Base-by-base conservation (phyloP, 2,113 vertebrate species). In the Alligator mississippiensis region DNA sequence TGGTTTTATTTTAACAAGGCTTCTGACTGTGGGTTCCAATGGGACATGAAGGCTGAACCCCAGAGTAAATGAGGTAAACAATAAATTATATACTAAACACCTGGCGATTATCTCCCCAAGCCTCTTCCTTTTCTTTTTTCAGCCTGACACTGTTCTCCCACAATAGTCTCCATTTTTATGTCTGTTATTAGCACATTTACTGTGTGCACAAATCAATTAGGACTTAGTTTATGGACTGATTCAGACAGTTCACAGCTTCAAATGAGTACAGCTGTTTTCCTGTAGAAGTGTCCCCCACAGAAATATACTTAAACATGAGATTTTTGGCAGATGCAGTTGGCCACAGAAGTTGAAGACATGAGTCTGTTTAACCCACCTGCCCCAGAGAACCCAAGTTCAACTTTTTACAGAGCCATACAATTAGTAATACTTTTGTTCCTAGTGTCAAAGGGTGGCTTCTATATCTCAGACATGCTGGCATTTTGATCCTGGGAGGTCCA, bases 51-150 rank as follows among this genome's bases (percentile, higher is more conserved):
- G 93, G 88, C 88, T 91, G 92, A 95, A 87, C 59, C 93, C 82
- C 89, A 79, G 85, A 95, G 88, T 94, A 98, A 98, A 98, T 91
- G 96, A 88, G 72, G 74, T 11, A 60, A 92, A 97, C 97, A 98
- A 98, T 97, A 95, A 97, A 92, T 90, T 97, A 96, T 96, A 95
- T 55, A 3, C 2, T 59, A 88, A 97, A 97, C 97, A 98, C 97
- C 97, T 98, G 97, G 97, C 97, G 94, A 96, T 97, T 94, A 21
- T 93, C 92, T 90, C 90, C 72, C 94, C 81, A 78, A 95, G 63
- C 58, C 82, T 66, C 88, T 93, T 78, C 85, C 68, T 93, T 95
- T 80, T 87, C 61, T 93, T 85, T 90, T 94, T 58, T 89, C 61
- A 93, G 82, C 76, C 87, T 77, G 78, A 90, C 64, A 68, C 88